phyloP scores from a whole-genome alignment of 2,797 vertebrate species.

The Hippopotamyrus pictus region DNA sequence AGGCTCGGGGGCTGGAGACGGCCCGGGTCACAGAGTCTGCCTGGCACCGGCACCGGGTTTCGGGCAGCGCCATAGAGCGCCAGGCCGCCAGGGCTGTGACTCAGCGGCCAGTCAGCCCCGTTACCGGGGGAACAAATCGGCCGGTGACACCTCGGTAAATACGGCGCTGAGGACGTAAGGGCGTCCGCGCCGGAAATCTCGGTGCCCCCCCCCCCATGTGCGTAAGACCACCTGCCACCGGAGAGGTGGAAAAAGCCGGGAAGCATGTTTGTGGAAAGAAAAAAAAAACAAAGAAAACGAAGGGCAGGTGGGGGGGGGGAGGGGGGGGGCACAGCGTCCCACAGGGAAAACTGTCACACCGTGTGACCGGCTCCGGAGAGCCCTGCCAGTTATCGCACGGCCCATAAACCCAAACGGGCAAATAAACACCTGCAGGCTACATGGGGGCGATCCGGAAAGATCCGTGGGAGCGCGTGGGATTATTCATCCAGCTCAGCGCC shows the following conservation, averaged over 20 bases:
- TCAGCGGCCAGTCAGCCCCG: neutral
- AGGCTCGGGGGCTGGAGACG: neutral
- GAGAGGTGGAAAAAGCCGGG: slow-evolving; percentile 1
- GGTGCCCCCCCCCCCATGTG: slow-evolving; percentile 16
- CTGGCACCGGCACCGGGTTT: neutral
- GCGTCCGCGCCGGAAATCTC: neutral
- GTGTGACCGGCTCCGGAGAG: neutral
- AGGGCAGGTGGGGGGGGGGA: slow-evolving; percentile 30
- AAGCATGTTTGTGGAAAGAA: slow-evolving; percentile 1
- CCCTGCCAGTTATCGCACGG: neutral
- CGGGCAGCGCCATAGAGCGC: neutral
- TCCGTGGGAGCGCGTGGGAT: neutral
- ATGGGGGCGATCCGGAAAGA: neutral
- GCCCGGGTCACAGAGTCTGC: neutral
- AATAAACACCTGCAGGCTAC: neutral
- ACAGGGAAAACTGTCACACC: slow-evolving; percentile 22
- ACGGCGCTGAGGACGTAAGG: neutral
- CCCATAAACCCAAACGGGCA: neutral
- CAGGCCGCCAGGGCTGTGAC: neutral
- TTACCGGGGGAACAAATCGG: neutral
- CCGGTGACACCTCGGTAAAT: neutral
- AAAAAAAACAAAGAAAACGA: slow-evolving; percentile 21
- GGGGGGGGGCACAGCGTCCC: slow-evolving; percentile 15
- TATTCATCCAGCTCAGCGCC: neutral
- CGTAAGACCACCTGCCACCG: neutral